Percentiles rank a stretch among this genome's conserved stretches.
Evolutionary conservation across 1,140 invertebrate species (phyloP).

Genomic region (Brachionus koreanus): DNA sequence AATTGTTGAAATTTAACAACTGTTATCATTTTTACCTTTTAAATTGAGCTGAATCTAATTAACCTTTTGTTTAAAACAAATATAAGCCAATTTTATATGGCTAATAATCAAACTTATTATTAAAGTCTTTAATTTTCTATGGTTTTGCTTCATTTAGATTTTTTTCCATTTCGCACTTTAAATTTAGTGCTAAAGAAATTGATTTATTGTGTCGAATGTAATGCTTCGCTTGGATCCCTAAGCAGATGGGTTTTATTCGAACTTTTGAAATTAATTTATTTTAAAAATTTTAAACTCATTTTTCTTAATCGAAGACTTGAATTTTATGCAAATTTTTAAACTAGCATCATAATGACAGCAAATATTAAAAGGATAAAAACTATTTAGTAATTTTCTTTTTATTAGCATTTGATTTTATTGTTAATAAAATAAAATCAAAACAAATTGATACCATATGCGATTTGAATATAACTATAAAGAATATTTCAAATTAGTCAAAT

Average conservation of each 20-base stretch:
- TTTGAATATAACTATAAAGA: neutral
- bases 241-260: neutral
- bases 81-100: neutral
- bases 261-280: neutral
- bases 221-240: neutral
- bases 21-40: constrained; percentile 37
- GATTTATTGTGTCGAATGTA: neutral
- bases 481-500: too few relatives aligned
- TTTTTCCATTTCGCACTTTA: neutral
- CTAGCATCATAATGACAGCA: neutral
- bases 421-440: neutral
- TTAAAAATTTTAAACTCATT: neutral
- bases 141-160: constrained; percentile 9
- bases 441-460: neutral
- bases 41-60: neutral
- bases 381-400: neutral
- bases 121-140: neutral
- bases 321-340: neutral
- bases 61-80: neutral
- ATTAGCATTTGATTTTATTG: neutral
- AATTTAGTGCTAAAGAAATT: neutral
- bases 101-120: constrained; percentile 11
- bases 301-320: neutral
- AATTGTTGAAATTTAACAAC: constrained; percentile 11
- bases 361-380: neutral